These are phyloP conservation scores for Drusus annulatus DNA, from an alignment of 1,140 invertebrate species.

Conservation along the genomic window DNA sequence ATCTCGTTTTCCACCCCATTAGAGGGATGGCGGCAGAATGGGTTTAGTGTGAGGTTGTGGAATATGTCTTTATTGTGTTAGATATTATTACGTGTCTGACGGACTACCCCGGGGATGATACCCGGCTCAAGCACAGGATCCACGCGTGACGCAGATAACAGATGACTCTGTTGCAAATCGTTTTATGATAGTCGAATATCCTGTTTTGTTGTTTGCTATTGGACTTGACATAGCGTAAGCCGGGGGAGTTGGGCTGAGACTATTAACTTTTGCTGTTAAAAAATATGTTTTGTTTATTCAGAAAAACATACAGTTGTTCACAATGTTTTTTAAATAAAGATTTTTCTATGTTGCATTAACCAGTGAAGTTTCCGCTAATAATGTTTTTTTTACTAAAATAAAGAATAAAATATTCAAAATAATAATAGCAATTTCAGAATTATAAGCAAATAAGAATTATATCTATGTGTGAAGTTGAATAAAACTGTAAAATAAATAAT, in stretches of 20 bases:
- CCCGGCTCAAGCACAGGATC: not conserved
- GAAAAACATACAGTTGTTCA: no score
- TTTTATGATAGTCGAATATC: conserved; percentile 11
- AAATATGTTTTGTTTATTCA: no score
- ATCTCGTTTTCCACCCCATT: conserved; percentile 53
- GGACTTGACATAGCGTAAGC: not conserved
- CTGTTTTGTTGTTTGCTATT: conserved; percentile 6
- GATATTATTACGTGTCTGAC: conserved; percentile 27
- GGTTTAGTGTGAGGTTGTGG: conserved; percentile 35
- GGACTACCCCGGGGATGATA: conserved; percentile 26
- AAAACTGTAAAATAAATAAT: no score
- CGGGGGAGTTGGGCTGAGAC: no score
- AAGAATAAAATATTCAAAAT: no score
- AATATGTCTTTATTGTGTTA: conserved; percentile 24
- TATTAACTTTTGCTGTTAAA: not conserved
- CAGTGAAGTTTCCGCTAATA: no score
- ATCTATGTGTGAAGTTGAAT: no score
- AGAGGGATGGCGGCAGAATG: conserved; percentile 31
- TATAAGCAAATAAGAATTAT: no score
- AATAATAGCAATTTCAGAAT: no score
- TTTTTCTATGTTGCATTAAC: no score
- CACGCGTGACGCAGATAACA: conserved; percentile 17
- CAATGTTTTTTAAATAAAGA: no score
- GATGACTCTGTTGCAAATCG: conserved; percentile 16
- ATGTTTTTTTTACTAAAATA: no score